Evolutionary conservation across 2,113 vertebrate genomes (phyloP).

Genomic region (Oxyura jamaicensis): DNA sequence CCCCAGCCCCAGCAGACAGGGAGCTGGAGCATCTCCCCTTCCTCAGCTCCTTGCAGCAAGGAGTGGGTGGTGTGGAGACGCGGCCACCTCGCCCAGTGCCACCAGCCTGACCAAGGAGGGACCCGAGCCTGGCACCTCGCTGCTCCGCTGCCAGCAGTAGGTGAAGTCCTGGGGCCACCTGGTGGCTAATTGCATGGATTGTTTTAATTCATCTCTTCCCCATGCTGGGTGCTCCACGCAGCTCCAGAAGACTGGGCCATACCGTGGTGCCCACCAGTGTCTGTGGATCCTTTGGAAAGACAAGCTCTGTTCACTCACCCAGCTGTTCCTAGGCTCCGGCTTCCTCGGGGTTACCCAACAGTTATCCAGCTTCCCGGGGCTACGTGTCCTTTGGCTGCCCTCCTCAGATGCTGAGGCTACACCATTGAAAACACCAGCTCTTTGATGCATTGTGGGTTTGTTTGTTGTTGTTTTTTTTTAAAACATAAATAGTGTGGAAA

Average conservation of each 20-base stretch:
- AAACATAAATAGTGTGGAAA: not conserved
- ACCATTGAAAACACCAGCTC: not conserved
- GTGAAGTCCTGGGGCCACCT: constrained; percentile 52
- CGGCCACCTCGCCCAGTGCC: not conserved
- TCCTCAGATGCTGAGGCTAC: not conserved
- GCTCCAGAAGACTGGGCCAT: fast-evolving
- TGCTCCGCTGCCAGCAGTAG: not conserved
- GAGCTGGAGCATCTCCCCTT: not conserved
- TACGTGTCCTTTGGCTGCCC: not conserved
- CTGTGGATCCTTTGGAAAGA: not conserved
- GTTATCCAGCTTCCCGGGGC: constrained; percentile 16
- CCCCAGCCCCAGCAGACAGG: not conserved
- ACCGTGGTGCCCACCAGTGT: not conserved
- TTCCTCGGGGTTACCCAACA: not conserved
- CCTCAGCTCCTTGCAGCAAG: not conserved
- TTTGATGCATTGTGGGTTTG: not conserved
- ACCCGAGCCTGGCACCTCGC: not conserved
- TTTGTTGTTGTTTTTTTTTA: not conserved
- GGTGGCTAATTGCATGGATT: not conserved
- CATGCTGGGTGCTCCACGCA: not conserved
- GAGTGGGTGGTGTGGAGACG: too few relatives aligned
- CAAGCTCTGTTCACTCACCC: not conserved
- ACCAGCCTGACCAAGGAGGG: not conserved
- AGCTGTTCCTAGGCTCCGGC: not conserved
- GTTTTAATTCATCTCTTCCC: not conserved